A percentile compares a stretch with the other conserved stretches of the same genome.
Evolutionary conservation across 2,888 invertebrate genomes (phyloP).

Genomic region (Thera britannica): DNA sequence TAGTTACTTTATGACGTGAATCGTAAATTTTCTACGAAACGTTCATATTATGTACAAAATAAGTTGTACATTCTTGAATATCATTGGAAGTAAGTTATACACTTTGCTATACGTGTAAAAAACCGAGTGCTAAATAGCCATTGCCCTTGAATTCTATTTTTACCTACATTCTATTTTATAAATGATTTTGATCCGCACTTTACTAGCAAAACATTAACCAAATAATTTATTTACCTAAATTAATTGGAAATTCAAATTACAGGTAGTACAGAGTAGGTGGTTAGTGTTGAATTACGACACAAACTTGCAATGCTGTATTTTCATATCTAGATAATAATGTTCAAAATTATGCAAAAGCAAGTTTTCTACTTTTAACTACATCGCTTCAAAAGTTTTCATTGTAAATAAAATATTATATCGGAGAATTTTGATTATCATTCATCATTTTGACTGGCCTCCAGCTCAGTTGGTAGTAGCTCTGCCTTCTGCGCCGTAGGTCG

Average conservation of each 20-base stretch:
- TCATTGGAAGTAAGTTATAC: conserved; percentile 3
- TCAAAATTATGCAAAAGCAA: too few species aligned
- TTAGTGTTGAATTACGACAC: conserved; percentile 16
- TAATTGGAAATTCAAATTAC: neutral
- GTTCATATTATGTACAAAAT: conserved; percentile 11
- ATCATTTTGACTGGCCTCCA: too few species aligned
- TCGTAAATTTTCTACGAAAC: conserved; percentile 30
- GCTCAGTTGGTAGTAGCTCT: too few species aligned
- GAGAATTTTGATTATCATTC: too few species aligned
- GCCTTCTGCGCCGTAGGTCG: too few species aligned
- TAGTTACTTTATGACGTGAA: conserved; percentile 24
- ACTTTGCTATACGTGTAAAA: conserved; percentile 8
- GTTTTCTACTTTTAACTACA: too few species aligned
- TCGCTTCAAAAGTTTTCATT: neutral
- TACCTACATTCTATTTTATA: neutral
- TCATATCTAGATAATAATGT: neutral
- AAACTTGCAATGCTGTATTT: conserved; percentile 2
- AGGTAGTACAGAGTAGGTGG: neutral
- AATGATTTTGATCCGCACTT: neutral
- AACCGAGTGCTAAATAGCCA: neutral
- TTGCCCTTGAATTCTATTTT: neutral
- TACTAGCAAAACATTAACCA: neutral
- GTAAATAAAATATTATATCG: too few species aligned
- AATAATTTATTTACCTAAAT: neutral
- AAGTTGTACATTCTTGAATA: conserved; percentile 15